phyloP scores from a whole-genome alignment of 1,140 invertebrate genomes.

The Papilio xuthus region DNA sequence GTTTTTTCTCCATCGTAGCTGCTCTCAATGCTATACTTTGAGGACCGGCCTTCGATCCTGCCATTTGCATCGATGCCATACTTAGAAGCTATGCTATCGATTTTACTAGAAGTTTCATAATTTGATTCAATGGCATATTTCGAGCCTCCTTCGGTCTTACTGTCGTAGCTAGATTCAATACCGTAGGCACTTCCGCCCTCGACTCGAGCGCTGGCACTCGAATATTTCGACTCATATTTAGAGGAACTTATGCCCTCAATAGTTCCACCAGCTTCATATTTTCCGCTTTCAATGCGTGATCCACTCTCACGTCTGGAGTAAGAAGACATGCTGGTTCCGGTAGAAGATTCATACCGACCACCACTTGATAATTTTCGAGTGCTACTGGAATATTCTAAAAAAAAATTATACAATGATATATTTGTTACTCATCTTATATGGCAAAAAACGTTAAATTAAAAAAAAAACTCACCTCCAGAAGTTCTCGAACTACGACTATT shows the following conservation, averaged over 20 bases:
- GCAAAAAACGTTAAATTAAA: constrained; percentile 38
- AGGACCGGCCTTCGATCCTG: constrained; percentile 58
- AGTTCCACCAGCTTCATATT: constrained; percentile 59
- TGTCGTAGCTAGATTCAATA: constrained; percentile 60
- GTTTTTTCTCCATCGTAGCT: constrained; percentile 60
- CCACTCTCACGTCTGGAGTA: constrained; percentile 72
- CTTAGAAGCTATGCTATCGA: constrained; percentile 70
- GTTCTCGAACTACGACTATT: constrained; percentile 81
- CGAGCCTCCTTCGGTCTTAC: constrained; percentile 34
- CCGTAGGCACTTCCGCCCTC: constrained; percentile 66
- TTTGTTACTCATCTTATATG: constrained; percentile 1
- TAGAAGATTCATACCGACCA: constrained; percentile 80
- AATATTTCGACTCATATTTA: constrained; percentile 69
- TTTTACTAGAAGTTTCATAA: constrained; percentile 62
- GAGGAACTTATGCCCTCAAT: constrained; percentile 61
- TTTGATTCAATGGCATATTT: constrained; percentile 47
- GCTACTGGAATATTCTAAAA: constrained; percentile 83
- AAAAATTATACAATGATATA: constrained; percentile 41
- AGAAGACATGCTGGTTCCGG: constrained; percentile 61
- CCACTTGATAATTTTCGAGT: constrained; percentile 77
- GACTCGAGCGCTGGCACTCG: constrained; percentile 52
- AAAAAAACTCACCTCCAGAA: constrained; percentile 81
- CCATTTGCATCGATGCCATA: constrained; percentile 63
- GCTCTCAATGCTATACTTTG: constrained; percentile 60
- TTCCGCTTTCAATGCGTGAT: constrained; percentile 61